Base-by-base conservation (phyloP, 2,888 invertebrate genomes). In the Smittia aterrima region DNA sequence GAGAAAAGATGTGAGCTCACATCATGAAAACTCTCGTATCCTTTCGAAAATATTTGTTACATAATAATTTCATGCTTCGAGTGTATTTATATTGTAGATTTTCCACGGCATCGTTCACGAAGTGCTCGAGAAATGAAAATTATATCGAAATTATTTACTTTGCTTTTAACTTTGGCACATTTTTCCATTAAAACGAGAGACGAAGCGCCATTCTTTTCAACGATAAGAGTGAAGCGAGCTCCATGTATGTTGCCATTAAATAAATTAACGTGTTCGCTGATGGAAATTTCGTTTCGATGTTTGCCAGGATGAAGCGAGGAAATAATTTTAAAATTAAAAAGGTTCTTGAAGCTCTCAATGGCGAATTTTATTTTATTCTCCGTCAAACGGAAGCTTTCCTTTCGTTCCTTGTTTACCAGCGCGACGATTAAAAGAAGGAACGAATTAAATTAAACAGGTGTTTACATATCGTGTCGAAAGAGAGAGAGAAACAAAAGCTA, bases 71-170 rank as follows among this genome's bases (percentile, higher is more conserved):
- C 18, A 68, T 53, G 68, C 68, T 68, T 25, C 47, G 47, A 68
- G 68, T 68, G 38, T 68, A 68, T 68, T 68, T 68, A 25, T 41
- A 68, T 68, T 68, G 68, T 68, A 68, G 68, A 68, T 68, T 68
- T 47, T 32, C 32, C 32, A 32, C 32, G 32, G 32, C 32, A 32
- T 32, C 32, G 32, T 32, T 3, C 66, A 47, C 18, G 53, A 47
- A 47, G 53, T 4, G 18, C 18, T 18, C n/a, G n/a, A 47, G 16
- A 16, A 18, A 47, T 68, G 68, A 68, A 68, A 68, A 68, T 68
- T 32, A 32, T 68, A 68, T 40, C 68, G 68, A 68, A 68, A 68
- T 68, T 68, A 68, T 68, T 68, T 68, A 47, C 68, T 32, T 68
- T 68, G 47, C 53, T 68, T 68, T 68, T 68, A 68, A 68, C 68